Conservation (phyloP, 2,113 vertebrate genomes). For the Labeo rohita region DNA sequence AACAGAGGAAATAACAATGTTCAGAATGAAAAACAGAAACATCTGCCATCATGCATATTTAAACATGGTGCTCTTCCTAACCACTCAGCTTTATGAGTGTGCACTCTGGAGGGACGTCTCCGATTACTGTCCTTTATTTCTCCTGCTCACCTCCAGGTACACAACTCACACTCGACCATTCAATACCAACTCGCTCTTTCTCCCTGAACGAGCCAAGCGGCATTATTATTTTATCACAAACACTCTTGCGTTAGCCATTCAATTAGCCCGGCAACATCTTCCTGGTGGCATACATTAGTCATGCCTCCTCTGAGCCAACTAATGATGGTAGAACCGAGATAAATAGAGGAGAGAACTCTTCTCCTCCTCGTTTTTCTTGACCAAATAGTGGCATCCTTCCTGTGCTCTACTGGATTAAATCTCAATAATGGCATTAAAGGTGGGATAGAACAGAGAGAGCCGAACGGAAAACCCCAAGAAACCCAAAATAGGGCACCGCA, state of each 20-base stretch:
- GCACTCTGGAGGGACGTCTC: constrained; percentile 30
- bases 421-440: constrained; percentile 26
- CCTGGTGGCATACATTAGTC: constrained; percentile 28
- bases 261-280: constrained; percentile 43
- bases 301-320: constrained; percentile 30
- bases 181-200: constrained; percentile 19
- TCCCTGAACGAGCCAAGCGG: constrained; percentile 14
- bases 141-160: constrained; percentile 35
- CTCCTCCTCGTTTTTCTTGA: constrained; percentile 17
- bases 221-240: constrained; percentile 43
- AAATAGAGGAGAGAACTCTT: neutral
- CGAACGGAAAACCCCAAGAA: constrained; percentile 32
- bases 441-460: neutral
- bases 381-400: neutral
- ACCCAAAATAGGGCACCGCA: constrained; percentile 36
- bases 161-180: constrained; percentile 41
- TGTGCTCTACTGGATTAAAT: constrained; percentile 20
- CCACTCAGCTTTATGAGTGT: constrained; percentile 45
- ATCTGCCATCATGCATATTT: constrained; percentile 53
- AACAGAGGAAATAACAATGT: constrained; percentile 39
- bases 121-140: constrained; percentile 47
- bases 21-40: constrained; percentile 49
- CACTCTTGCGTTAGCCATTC: constrained; percentile 30
- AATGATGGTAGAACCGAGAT: constrained; percentile 14
- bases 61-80: constrained; percentile 37